Percentiles rank a stretch among this genome's conserved stretches.
These are phyloP conservation scores for Megaceryle torquata DNA, from an alignment of 2,113 vertebrate species.

Conservation along the genomic window DNA sequence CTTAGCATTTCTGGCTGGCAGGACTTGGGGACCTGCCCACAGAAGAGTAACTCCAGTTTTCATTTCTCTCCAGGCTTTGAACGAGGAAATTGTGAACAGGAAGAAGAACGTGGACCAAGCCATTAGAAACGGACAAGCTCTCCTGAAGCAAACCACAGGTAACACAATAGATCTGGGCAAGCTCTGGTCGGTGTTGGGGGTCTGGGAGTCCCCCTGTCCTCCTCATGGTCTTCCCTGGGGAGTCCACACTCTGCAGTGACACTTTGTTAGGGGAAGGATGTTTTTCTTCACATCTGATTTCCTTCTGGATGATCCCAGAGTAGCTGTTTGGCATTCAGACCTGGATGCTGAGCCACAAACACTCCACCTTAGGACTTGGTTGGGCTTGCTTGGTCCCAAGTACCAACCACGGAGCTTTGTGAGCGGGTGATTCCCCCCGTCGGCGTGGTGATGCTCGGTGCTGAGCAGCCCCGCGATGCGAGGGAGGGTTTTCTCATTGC, in stretches of 20 bases:
- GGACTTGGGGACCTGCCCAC: not conserved
- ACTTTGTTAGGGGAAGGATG: not conserved
- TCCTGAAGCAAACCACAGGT: slow-evolving; percentile 99
- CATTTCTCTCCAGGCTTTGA: slow-evolving; percentile 81
- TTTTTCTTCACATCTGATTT: not conserved
- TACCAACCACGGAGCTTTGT: not conserved
- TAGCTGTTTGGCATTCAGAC: not conserved
- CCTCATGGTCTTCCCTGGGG: not conserved
- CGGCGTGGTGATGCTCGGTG: not conserved
- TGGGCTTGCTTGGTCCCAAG: not conserved
- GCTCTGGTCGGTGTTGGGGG: rapidly evolving
- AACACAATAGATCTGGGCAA: not conserved
- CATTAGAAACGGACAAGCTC: slow-evolving; percentile 94
- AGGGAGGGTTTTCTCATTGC: slow-evolving; percentile 4
- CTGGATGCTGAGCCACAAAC: not conserved
- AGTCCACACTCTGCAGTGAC: not conserved
- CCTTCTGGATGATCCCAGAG: not conserved
- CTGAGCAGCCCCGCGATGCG: not conserved
- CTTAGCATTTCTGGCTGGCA: not conserved
- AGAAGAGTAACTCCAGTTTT: not conserved
- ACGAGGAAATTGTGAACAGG: slow-evolving; percentile 94
- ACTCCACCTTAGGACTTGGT: not conserved
- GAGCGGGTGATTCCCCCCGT: not conserved
- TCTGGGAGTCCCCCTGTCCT: not conserved
- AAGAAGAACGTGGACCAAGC: slow-evolving; percentile 98